Evolutionary conservation across 2,797 vertebrate species (phyloP).

Genomic region (Takifugu ocellatus): DNA sequence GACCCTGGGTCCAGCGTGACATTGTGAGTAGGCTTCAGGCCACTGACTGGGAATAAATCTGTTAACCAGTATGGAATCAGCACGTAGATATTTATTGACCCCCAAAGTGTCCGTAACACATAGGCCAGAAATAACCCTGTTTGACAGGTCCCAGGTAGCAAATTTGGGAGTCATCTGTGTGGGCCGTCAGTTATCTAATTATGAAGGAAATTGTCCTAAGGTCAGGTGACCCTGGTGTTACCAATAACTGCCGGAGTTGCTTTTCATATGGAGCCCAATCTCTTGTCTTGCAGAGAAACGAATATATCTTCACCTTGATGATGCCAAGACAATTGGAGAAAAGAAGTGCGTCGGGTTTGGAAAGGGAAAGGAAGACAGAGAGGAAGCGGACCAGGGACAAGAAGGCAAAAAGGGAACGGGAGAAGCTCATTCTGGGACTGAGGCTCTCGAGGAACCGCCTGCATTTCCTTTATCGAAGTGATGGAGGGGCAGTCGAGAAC

Average conservation of each 20-base stretch:
- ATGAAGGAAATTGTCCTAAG: too few species aligned
- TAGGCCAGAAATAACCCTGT: too few species aligned
- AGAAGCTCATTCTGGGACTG: conserved; percentile 79
- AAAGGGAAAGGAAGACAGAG: conserved; percentile 2
- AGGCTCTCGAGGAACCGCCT: conserved; percentile 75
- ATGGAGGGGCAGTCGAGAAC: conserved; percentile 65
- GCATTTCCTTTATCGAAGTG: conserved; percentile 82
- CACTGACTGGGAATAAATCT: too few species aligned
- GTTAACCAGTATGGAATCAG: too few species aligned
- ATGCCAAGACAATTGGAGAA: conserved; percentile 55
- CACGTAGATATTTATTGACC: too few species aligned
- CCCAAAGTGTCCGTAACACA: too few species aligned
- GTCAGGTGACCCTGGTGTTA: too few species aligned
- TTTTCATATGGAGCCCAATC: neutral
- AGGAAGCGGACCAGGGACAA: conserved; percentile 6
- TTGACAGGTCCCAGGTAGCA: too few species aligned
- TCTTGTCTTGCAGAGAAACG: conserved; percentile 77
- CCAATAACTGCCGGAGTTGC: too few species aligned
- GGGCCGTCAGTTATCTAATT: too few species aligned
- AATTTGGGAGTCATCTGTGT: too few species aligned
- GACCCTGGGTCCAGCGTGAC: neutral
- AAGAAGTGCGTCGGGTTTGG: conserved; percentile 2
- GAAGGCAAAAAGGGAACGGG: conserved; percentile 14
- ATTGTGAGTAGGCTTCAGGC: too few species aligned
- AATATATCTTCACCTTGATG: conserved; percentile 86